Evolutionary conservation across 2,113 vertebrate species (phyloP), one percentile per base, ranked within the genome.

Genomic region (Geococcyx californianus): DNA sequence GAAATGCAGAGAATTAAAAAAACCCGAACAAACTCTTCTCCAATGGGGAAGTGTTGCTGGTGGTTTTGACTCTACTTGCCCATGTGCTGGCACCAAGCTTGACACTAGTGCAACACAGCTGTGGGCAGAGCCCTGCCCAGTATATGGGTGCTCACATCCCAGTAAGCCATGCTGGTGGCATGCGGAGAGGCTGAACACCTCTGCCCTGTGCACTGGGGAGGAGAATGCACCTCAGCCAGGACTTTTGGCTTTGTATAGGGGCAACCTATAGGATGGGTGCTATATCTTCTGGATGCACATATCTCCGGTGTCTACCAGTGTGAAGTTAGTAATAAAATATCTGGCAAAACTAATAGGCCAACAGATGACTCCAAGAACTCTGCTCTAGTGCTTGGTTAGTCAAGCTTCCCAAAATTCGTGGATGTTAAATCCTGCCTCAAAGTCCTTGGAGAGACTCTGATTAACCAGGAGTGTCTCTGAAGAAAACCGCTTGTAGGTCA

Each of bases 21-120:
- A 45, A 45, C 13, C 17, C 13, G n/a, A n/a, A n/a, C 13, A 44
- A 44, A 16, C 10, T 6, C 14, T 60, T 34, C 26, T 59, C 17
- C 25, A 19, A 4, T 0, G 0, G 31, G 51, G 58, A 70, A 38
- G 8, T 33, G 21, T 59, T 58, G 10, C 24, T 14, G 24, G 40
- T 17, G 28, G 54, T 88, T 77, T 78, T 2, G 16, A 33, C 63
- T 70, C 24, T 82, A 51, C 0, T 0, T 2, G 2, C 26, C 29
- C 1, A 0, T 28, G 8, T 0, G 1, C 58, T 70, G 44, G 44
- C 64, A 77, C 29, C 0, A 0, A 52, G 29, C 16, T 40, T 31
- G 25, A 78, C 64, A 64, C 0, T 4, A 44, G 10, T 45, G 21
- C n/a, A 64, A 11, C 0, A 1, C 17, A 7, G 60, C 20, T 62